Percentiles rank a stretch among this genome's conserved stretches.
Conservation (phyloP, 2,888 invertebrate species). For the Conomelus anceps region DNA sequence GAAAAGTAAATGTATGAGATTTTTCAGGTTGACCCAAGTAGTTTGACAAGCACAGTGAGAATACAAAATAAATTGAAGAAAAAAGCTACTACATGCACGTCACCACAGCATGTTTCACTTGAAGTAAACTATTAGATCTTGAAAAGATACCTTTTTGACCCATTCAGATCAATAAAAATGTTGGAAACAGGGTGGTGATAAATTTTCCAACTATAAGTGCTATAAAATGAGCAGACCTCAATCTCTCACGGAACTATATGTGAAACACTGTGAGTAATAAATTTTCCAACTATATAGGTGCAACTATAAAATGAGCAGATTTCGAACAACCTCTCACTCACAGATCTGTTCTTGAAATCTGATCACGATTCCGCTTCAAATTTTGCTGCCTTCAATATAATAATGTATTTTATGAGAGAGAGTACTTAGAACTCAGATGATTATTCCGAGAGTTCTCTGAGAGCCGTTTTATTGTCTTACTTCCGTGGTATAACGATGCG, state of each 20-base stretch:
- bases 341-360: not conserved
- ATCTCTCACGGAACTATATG: not conserved
- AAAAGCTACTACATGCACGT: too few relatives aligned
- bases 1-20: too few relatives aligned
- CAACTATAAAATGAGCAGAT: not conserved
- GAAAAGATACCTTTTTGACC: too few relatives aligned
- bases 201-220: not conserved
- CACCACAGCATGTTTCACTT: not conserved
- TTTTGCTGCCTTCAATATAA: not conserved
- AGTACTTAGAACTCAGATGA: not conserved
- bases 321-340: too few relatives aligned
- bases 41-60: not conserved
- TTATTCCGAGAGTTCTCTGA: not conserved
- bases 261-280: not conserved
- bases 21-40: too few relatives aligned
- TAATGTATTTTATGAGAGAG: not conserved
- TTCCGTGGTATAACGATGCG: not conserved
- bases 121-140: not conserved
- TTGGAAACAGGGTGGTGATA: not conserved
- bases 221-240: not conserved
- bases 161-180: not conserved
- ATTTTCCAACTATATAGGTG: not conserved
- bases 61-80: not conserved
- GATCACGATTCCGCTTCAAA: not conserved
- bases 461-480: not conserved